Conservation (phyloP, 1,140 invertebrate genomes). For the Camponotus pennsylvanicus region DNA sequence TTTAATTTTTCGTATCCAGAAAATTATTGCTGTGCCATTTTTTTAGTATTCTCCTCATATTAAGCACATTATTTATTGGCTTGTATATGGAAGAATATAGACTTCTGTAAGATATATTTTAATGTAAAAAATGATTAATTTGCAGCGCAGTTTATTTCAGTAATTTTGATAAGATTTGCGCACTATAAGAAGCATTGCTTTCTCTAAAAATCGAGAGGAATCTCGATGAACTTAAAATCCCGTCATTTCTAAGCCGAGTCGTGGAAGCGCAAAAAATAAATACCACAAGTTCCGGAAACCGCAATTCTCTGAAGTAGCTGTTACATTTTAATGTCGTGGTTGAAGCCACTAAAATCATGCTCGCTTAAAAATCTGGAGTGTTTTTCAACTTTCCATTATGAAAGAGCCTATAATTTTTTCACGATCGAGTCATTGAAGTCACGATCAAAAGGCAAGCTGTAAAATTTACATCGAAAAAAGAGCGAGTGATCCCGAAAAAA, state of each 20-base stretch:
- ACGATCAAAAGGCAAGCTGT: neutral
- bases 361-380: slow-evolving; percentile 47
- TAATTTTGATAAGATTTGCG: neutral
- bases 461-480: slow-evolving; percentile 28
- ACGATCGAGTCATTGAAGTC: neutral
- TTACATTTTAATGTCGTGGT: slow-evolving; percentile 65
- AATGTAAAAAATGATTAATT: neutral
- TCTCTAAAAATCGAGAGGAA: slow-evolving; percentile 3
- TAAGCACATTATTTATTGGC: neutral
- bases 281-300: slow-evolving; percentile 32
- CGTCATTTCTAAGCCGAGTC: neutral
- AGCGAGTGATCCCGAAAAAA: slow-evolving; percentile 16
- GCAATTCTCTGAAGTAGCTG: slow-evolving; percentile 65
- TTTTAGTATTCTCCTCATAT: neutral
- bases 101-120: neutral
- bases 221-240: slow-evolving; percentile 5
- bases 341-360: slow-evolving; percentile 24
- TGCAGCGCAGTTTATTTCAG: neutral
- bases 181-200: neutral
- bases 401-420: slow-evolving; percentile 40
- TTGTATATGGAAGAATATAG: neutral
- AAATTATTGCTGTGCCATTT: too few species aligned
- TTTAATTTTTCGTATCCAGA: too few species aligned
- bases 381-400: neutral
- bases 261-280: slow-evolving; percentile 12